Evolutionary conservation across 1,140 invertebrate species (phyloP), one percentile per base, ranked within the genome.

Genomic region (Branchinecta lindahli): DNA sequence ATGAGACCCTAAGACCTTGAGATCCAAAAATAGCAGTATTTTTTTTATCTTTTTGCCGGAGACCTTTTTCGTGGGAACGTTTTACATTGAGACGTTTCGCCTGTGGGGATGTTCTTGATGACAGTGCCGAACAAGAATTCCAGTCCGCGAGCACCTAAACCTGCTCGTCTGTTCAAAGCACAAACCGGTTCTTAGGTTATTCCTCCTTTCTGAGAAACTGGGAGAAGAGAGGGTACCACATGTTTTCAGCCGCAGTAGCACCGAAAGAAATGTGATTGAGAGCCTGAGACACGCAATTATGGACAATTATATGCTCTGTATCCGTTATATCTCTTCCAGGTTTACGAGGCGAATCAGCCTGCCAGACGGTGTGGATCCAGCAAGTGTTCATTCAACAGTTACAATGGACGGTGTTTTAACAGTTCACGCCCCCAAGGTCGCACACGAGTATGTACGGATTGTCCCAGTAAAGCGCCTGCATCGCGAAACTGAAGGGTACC

Each of bases 291-390:
- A 33, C 18, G 33, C 33, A 44, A 44, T 44, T 44, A n/a, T 20
- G 66, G n/a, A 44, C 12, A 33, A 18, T 67, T 67, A 12, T 12
- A 33, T 44, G 45, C 45, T 67, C n/a, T 44, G 0, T 7, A n/a
- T 44, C 46, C 5, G 45, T 68, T 44, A n/a, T 7, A 8, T 44
- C 4, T 21, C 8, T 20, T 15, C 44, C n/a, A 69, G 68, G 46
- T 70, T 70, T 33, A 45, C 45, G 44, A 21, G 69, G 15, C 69
- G 69, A 9, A 70, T 70, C 69, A 44, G 47, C 12, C 45, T 70
- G 12, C 69, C 69, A 4, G 33, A 33, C 44, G 69, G 44, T 67
- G 20, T 70, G 12, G 69, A 70, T 44, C 8, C 21, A 2, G 21
- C 44, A 21, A 65, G 46, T 33, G 52, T 70, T 15, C 9, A 70